These are phyloP conservation scores for Agrilus cyanescens DNA, from an alignment of 2,888 invertebrate species.

Conservation along the genomic window DNA sequence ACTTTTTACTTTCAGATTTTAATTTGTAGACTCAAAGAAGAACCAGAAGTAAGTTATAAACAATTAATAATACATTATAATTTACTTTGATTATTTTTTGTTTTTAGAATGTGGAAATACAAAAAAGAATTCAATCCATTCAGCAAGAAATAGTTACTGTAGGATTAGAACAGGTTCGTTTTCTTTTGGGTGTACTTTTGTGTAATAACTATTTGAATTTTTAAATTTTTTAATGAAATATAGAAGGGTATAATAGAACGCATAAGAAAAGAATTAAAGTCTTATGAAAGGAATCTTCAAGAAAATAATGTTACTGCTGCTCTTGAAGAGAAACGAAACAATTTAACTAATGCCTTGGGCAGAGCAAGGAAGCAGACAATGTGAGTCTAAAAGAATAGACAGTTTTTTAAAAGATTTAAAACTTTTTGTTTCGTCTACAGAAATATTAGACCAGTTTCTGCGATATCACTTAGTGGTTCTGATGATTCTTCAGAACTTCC, in stretches of 20 bases:
- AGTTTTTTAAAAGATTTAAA: not conserved
- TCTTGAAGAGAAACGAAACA: conserved; percentile 29
- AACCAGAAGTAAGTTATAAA: conserved; percentile 27
- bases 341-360: conserved; percentile 28
- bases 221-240: conserved; percentile 14
- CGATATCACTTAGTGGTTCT: conserved; percentile 25
- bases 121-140: conserved; percentile 27
- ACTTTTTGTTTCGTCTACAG: conserved; percentile 1
- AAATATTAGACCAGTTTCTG: conserved; percentile 23
- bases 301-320: conserved; percentile 25
- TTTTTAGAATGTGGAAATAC: conserved; percentile 27
- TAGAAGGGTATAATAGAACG: conserved; percentile 30
- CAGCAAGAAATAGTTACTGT: conserved; percentile 30
- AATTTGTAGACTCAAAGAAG: conserved; percentile 24
- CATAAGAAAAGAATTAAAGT: conserved; percentile 29
- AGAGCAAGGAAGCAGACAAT: conserved; percentile 34
- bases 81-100: conserved; percentile 4
- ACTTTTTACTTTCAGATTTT: conserved; percentile 26
- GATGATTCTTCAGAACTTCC: conserved; percentile 30
- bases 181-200: not conserved
- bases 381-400: conserved; percentile 20
- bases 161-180: conserved; percentile 32
- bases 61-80: conserved; percentile 5
- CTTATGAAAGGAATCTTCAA: conserved; percentile 27
- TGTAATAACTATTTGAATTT: not conserved